Evolutionary conservation across 1,140 invertebrate genomes (phyloP).

Genomic region (Cyphomyrmex costatus): DNA sequence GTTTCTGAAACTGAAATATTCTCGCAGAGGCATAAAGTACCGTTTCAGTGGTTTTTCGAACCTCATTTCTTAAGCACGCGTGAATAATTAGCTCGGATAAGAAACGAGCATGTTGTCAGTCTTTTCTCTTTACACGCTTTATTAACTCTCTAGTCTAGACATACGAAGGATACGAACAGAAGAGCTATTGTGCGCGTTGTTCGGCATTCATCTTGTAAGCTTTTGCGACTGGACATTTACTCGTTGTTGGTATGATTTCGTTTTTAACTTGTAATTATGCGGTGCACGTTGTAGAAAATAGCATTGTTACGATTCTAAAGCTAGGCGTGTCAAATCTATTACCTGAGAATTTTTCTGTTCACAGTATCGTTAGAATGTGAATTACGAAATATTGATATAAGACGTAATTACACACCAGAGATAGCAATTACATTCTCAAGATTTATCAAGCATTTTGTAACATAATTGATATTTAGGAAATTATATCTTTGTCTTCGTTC

Average conservation of each 20-base stretch:
- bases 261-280: slow-evolving; percentile 58
- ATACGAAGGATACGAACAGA: slow-evolving; percentile 74
- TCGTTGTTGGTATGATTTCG: slow-evolving; percentile 21
- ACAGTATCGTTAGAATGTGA: not conserved
- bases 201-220: slow-evolving; percentile 42
- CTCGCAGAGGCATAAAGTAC: not conserved
- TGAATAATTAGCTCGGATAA: slow-evolving; percentile 79
- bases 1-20: slow-evolving; percentile 24
- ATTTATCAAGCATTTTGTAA: not conserved
- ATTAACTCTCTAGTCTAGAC: slow-evolving; percentile 78
- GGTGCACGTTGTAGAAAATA: slow-evolving; percentile 25
- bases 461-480: not conserved
- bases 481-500: not conserved
- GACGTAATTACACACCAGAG: not conserved
- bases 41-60: slow-evolving; percentile 52
- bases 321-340: not conserved
- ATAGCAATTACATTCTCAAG: not conserved
- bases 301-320: slow-evolving; percentile 9
- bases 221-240: slow-evolving; percentile 44
- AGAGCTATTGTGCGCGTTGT: slow-evolving; percentile 74
- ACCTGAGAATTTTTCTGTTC: not conserved
- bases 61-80: slow-evolving; percentile 72
- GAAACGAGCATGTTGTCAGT: slow-evolving; percentile 70
- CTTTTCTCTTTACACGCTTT: slow-evolving; percentile 81
- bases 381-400: slow-evolving; percentile 4